Evolutionary conservation across 1,140 invertebrate genomes (phyloP).

Genomic region (Nomia melanderi): DNA sequence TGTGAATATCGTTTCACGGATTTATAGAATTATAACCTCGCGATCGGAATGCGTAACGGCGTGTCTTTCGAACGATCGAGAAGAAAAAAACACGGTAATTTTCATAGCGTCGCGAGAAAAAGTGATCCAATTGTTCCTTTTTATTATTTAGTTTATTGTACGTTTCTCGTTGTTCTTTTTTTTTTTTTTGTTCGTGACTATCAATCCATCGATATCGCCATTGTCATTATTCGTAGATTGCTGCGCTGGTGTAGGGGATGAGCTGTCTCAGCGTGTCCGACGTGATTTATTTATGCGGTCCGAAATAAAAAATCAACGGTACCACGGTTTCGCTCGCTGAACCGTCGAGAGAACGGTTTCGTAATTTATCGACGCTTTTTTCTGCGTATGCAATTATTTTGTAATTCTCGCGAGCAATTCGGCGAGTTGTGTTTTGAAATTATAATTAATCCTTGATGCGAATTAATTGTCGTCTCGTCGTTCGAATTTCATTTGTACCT

Average conservation of each 20-base stretch:
- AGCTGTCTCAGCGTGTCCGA: slow-evolving; percentile 30
- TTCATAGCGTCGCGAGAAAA: background rate
- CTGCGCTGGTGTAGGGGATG: slow-evolving; percentile 28
- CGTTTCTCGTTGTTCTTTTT: no score
- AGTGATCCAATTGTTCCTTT: no score
- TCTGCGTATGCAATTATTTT: background rate
- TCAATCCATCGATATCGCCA: slow-evolving; percentile 64
- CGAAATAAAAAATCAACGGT: slow-evolving; percentile 19
- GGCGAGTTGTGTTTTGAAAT: no score
- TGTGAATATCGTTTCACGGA: background rate
- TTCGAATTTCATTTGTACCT: no score
- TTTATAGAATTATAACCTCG: background rate
- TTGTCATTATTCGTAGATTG: slow-evolving; percentile 38
- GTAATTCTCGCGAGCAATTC: no score
- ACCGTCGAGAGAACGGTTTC: background rate
- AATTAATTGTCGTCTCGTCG: no score
- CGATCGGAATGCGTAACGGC: background rate
- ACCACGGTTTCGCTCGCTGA: background rate
- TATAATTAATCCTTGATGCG: background rate
- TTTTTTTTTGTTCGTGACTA: slow-evolving; percentile 11
- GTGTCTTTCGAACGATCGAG: background rate
- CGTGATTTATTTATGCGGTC: slow-evolving; percentile 43
- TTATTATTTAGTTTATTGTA: no score
- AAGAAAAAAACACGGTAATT: no score
- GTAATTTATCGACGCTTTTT: slow-evolving; percentile 25